These are phyloP conservation scores for Antechinus flavipes DNA, from an alignment of 2,113 vertebrate species.

Conservation along the genomic window DNA sequence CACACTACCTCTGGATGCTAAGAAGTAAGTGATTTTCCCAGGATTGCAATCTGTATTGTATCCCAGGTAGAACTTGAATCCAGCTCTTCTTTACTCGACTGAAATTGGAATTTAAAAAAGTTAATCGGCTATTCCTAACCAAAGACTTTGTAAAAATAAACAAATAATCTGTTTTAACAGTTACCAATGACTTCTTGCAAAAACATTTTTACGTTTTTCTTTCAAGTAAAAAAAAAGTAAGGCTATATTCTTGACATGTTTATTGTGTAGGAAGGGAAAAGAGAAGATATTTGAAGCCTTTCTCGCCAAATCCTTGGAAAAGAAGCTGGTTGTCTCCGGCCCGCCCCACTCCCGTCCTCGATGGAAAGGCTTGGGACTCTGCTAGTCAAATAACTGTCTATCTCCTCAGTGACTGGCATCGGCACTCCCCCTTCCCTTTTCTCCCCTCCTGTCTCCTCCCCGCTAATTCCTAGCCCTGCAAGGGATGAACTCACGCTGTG, in stretches of 20 bases:
- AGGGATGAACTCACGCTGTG: not conserved
- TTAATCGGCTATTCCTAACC: not conserved
- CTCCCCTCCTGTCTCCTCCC: not conserved
- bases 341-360: not conserved
- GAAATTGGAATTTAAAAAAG: not conserved
- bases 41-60: not conserved
- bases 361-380: slow-evolving; percentile 26
- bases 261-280: slow-evolving; percentile 70
- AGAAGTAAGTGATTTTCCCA: not conserved
- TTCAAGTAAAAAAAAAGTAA: slow-evolving; percentile 57
- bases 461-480: not conserved
- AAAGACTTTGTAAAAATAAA: not conserved
- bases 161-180: slow-evolving; percentile 67
- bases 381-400: slow-evolving; percentile 49
- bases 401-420: not conserved
- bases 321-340: not conserved
- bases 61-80: not conserved
- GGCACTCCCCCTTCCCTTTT: not conserved
- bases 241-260: slow-evolving; percentile 70
- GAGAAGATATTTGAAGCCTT: slow-evolving; percentile 67
- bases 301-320: slow-evolving; percentile 55
- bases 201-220: slow-evolving; percentile 37
- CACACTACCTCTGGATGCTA: not conserved
- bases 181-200: slow-evolving; percentile 73
- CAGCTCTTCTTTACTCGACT: not conserved